Base-by-base conservation (phyloP, 1,140 invertebrate species). In the Teleogryllus occipitalis region DNA sequence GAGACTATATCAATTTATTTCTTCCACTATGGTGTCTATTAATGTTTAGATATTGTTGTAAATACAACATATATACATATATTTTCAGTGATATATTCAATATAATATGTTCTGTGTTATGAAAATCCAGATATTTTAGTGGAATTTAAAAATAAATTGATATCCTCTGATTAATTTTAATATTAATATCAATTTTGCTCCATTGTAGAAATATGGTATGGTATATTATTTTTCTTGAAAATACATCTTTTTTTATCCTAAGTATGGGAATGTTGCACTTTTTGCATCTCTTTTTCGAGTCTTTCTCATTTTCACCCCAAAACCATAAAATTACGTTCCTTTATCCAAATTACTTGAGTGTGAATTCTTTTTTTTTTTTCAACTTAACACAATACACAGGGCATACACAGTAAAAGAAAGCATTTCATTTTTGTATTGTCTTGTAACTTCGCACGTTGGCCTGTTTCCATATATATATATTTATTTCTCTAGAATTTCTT, bases 151-250 rank as follows among this genome's bases (percentile, higher is more conserved):
- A 65, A 65, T 65, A 65, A 65, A 65, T 65, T 65, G 54, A 65
- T 65, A 65, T 65, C 54, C 54, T 65, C 54, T 65, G 54, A 65
- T 65, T 65, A 65, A 65, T 65, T 65, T 65, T 65, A 65, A 65
- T 65, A 65, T 65, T 65, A 65, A 65, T 65, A 65, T 65, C 54
- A 65, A 65, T 65, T 65, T 18, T 65, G 54, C 54, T 65, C 54
- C 54, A 65, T 65, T 65, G 54, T 65, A 65, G 54, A 65, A 65
- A 65, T 65, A 65, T 65, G 54, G 54, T 65, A 65, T 65, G 54
- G 54, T 65, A 65, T 65, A 65, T 65, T 65, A 65, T 65, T 65
- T 65, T 65, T 65, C 54, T 65, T 65, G 54, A 65, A 65, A 65
- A 65, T 65, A 65, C 54, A 65, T 65, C 54, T 65, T 65, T 65